Evolutionary conservation across 2,113 vertebrate genomes (phyloP).

Genomic region (Salvelinus namaycush): DNA sequence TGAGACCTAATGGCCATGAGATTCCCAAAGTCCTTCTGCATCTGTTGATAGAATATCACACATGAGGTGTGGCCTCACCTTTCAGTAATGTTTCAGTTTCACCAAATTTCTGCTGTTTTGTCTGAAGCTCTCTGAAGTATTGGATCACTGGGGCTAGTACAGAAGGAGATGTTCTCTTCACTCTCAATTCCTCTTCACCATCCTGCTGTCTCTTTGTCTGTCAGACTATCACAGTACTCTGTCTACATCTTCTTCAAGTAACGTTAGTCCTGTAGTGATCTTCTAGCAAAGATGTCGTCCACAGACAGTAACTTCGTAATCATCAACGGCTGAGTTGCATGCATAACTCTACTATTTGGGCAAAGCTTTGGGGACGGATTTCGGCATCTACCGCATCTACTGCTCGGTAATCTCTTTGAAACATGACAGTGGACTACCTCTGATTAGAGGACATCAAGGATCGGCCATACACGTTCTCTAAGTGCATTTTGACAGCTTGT

Average conservation of each 20-base stretch:
- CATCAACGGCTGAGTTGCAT: slow-evolving; percentile 29
- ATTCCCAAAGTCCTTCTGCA: neutral
- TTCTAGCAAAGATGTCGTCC: slow-evolving; percentile 69
- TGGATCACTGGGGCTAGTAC: slow-evolving; percentile 61
- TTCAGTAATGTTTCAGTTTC: slow-evolving; percentile 66
- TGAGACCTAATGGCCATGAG: neutral
- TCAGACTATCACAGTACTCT: slow-evolving; percentile 63
- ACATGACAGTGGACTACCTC: neutral
- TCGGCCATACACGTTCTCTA: neutral
- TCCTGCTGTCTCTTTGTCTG: slow-evolving; percentile 23
- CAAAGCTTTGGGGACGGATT: neutral
- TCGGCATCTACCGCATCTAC: neutral
- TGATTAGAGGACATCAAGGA: neutral
- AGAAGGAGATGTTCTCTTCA: slow-evolving; percentile 54
- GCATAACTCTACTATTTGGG: slow-evolving; percentile 39
- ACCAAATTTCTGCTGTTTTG: slow-evolving; percentile 61
- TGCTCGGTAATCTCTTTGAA: neutral
- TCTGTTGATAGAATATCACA: neutral
- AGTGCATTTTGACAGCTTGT: slow-evolving; percentile 17
- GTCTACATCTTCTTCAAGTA: slow-evolving; percentile 52
- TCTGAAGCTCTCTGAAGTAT: slow-evolving; percentile 59
- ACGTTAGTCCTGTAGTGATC: slow-evolving; percentile 60
- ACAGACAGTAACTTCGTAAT: slow-evolving; percentile 53
- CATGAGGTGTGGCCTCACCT: slow-evolving; percentile 51
- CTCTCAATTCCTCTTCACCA: slow-evolving; percentile 54